Base-by-base conservation (phyloP, 2,113 vertebrate species). In the Cricetomys ansorgei region DNA sequence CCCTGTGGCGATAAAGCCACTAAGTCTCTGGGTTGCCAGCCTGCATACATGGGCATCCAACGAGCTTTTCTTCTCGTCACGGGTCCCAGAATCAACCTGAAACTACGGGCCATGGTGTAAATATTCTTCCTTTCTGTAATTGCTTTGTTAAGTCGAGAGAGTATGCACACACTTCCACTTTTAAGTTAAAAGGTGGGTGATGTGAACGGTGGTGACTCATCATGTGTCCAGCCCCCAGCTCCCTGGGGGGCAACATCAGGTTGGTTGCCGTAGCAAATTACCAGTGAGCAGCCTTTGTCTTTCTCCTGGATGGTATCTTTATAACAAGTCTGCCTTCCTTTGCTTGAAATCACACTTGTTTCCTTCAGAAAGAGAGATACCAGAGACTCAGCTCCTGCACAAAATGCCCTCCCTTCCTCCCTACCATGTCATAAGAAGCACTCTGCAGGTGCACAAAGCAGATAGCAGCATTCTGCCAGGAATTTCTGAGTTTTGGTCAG, bases 241-340 rank as follows among this genome's bases (percentile, higher is more conserved):
- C 88, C 57, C 1, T 34, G 2, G 16, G 45, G 15, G 73, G 0
- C 8, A 7, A 34, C 77, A 1, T 76, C 84, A 65, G 62, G 11
- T 81, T 65, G 62, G 11, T 81, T 65, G 34, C 45, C 40, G 31
- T 10, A 79, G n/a, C 45, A 90, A 89, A 59, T 92, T 53, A 96
- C 43, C n/a, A 92, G 67, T 48, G 15, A 94, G 50, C 8, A 77
- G 31, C 73, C n/a, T 67, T 77, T 19, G 43, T 75, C 59, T 76
- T 94, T 57, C 43, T 86, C 88, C 85, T 91, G 55, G 69, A 0
- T 79, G 62, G 89, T 86, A 89, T 85, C 23, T 91, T 96, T 83
- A 73, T 45, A 50, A 25, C 80, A 91, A 87, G 70, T 76, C n/a
- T 11, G 57, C 16, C 37, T 2, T 64, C 3, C 11, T 93, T 77